Conservation (phyloP, 2,888 invertebrate genomes). For the Leucoptera coffeella region DNA sequence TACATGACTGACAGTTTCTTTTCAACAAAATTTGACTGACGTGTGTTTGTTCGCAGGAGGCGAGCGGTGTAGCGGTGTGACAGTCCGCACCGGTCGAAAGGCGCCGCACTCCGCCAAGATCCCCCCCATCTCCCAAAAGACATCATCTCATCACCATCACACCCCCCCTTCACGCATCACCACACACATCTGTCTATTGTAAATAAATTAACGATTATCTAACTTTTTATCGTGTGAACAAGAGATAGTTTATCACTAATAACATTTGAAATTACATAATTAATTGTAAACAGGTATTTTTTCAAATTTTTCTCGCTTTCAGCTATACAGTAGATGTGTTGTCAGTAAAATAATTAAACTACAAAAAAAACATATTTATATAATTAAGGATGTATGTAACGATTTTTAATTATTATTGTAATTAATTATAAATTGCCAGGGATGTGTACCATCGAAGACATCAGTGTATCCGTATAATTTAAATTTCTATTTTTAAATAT, state of each 20-base stretch:
- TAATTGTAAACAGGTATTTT: conserved; percentile 53
- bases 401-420: conserved; percentile 24
- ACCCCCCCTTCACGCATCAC: conserved; percentile 10
- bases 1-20: not conserved
- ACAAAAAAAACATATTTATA: conserved; percentile 42
- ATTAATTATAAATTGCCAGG: conserved; percentile 38
- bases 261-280: too few species aligned
- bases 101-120: conserved; percentile 10
- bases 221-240: conserved; percentile 52
- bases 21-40: not conserved
- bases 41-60: conserved; percentile 23
- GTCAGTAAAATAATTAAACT: conserved; percentile 43
- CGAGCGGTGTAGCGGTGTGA: conserved; percentile 47
- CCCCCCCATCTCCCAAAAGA: conserved; percentile 4
- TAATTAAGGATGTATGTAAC: conserved; percentile 11
- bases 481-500: conserved; percentile 38
- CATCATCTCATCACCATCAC: conserved; percentile 11
- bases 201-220: conserved; percentile 37
- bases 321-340: conserved; percentile 53
- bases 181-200: conserved; percentile 32
- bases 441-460: too few species aligned
- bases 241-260: conserved; percentile 46
- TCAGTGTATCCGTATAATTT: conserved; percentile 18
- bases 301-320: conserved; percentile 52
- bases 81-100: conserved; percentile 14